Evolutionary conservation across 1,140 invertebrate species (phyloP).

Genomic region (Colletes latitarsis): DNA sequence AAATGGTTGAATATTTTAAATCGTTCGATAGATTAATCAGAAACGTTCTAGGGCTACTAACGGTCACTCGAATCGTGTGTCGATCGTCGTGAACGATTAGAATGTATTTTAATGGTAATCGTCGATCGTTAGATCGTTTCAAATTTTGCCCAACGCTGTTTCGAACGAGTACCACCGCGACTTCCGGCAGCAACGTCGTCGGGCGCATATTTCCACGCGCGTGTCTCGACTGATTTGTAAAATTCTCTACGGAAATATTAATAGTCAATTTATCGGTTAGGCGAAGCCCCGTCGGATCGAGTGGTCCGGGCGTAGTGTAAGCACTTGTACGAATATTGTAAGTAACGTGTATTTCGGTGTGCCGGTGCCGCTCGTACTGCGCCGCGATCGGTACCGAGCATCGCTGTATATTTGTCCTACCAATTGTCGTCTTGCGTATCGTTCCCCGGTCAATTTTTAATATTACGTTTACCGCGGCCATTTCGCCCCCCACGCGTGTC

Average conservation of each 20-base stretch:
- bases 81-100: no score
- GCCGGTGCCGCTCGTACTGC: slow-evolving; percentile 40
- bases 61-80: no score
- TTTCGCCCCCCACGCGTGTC: slow-evolving; percentile 20
- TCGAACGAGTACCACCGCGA: background rate
- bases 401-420: slow-evolving; percentile 76
- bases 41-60: no score
- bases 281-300: slow-evolving; percentile 47
- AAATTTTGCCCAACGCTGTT: no score
- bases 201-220: slow-evolving; percentile 33
- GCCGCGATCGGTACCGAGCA: slow-evolving; percentile 46
- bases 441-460: slow-evolving; percentile 77
- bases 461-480: slow-evolving; percentile 70
- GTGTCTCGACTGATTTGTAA: slow-evolving; percentile 78
- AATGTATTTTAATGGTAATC: no score
- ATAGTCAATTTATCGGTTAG: slow-evolving; percentile 81
- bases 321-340: slow-evolving; percentile 70
- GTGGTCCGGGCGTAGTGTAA: slow-evolving; percentile 51
- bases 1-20: no score
- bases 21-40: no score
- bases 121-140: background rate
- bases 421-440: slow-evolving; percentile 71
- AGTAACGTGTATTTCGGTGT: slow-evolving; percentile 63
- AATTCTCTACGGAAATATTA: slow-evolving; percentile 78
- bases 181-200: background rate